phyloP scores from a whole-genome alignment of 2,888 invertebrate species.

The Syritta pipiens region DNA sequence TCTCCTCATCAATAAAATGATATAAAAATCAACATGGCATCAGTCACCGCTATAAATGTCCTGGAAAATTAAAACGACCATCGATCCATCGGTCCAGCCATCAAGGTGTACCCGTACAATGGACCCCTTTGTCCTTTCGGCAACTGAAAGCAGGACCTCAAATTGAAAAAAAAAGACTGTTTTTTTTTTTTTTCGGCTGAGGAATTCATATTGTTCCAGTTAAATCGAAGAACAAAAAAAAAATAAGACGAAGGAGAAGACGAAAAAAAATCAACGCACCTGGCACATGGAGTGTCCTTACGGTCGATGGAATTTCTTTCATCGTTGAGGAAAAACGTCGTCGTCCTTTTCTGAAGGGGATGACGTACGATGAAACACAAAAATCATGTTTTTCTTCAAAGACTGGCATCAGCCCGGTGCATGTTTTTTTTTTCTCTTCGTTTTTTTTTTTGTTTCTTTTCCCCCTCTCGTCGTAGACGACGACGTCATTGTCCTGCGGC shows the following conservation, averaged over 20 bases:
- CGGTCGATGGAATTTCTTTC: constrained; percentile 17
- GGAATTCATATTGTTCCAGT: constrained; percentile 65
- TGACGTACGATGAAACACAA: constrained; percentile 18
- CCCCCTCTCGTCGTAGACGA: constrained; percentile 15
- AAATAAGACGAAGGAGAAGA: too few species aligned
- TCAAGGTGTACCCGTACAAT: constrained; percentile 55
- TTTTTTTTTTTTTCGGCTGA: too few species aligned
- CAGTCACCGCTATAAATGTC: constrained; percentile 55
- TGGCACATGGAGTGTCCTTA: constrained; percentile 60
- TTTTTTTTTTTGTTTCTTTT: neutral
- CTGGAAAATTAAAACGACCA: constrained; percentile 14
- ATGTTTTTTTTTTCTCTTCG: constrained; percentile 5
- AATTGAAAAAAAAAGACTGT: constrained; percentile 31
- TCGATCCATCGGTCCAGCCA: constrained; percentile 18
- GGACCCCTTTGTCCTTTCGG: constrained; percentile 58
- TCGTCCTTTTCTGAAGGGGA: constrained; percentile 13
- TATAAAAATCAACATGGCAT: constrained; percentile 57
- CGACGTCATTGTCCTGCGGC: constrained; percentile 16
- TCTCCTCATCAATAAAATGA: constrained; percentile 49
- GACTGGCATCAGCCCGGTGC: constrained; percentile 35
- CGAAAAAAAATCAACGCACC: constrained; percentile 50
- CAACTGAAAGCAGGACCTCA: constrained; percentile 49
- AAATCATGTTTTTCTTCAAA: constrained; percentile 33
- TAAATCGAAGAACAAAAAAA: constrained; percentile 55
- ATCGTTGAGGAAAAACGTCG: constrained; percentile 4